Percentiles rank a stretch among this genome's conserved stretches.
Evolutionary conservation across 1,140 invertebrate genomes (phyloP).

Genomic region (Aplysia californica): DNA sequence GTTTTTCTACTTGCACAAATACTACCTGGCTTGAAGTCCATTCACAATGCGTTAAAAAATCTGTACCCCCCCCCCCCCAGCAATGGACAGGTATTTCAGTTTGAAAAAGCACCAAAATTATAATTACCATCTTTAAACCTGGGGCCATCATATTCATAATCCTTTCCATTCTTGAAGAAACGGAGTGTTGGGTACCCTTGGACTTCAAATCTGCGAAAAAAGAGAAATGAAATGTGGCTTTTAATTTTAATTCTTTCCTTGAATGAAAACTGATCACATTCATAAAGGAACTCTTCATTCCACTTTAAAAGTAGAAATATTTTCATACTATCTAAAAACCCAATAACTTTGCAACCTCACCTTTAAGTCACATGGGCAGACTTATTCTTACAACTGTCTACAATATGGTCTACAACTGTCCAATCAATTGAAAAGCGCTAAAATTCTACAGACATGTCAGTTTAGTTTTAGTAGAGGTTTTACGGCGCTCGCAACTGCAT

Average conservation of each 20-base stretch:
- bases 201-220: constrained; percentile 58
- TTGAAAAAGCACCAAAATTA: not conserved
- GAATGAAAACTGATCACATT: too few relatives aligned
- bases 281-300: not conserved
- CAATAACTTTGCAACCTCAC: not conserved
- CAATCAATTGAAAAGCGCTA: too few relatives aligned
- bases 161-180: constrained; percentile 66
- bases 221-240: not conserved
- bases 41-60: too few relatives aligned
- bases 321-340: not conserved
- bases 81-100: not conserved
- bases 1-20: too few relatives aligned
- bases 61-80: too few relatives aligned
- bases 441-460: too few relatives aligned
- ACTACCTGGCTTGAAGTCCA: too few relatives aligned
- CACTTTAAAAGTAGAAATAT: not conserved
- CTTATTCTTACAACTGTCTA: not conserved
- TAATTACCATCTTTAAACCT: constrained; percentile 64
- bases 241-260: not conserved
- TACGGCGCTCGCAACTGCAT: too few relatives aligned
- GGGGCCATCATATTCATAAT: constrained; percentile 68
- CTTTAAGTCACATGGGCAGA: not conserved
- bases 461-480: too few relatives aligned
- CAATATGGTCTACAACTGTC: not conserved
- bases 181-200: constrained; percentile 69